These are phyloP conservation scores for Plebejus anna DNA, from an alignment of 2,888 invertebrate species.

Conservation along the genomic window DNA sequence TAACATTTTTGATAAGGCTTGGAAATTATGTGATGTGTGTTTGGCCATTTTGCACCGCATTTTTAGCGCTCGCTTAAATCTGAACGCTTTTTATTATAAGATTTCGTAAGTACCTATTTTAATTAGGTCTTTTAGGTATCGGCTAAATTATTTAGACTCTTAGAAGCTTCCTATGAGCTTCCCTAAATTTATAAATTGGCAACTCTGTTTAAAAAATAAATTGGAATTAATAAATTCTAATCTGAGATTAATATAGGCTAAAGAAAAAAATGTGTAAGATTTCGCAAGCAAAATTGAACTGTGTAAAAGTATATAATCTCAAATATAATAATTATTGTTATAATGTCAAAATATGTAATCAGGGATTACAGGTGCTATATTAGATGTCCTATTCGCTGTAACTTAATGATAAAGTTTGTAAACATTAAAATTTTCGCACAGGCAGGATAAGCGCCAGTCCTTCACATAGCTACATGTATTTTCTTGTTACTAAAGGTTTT, in stretches of 20 bases:
- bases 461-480: no score
- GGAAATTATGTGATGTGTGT: neutral
- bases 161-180: neutral
- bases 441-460: neutral
- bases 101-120: neutral
- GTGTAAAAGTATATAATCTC: slow-evolving; percentile 1
- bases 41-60: slow-evolving; percentile 7
- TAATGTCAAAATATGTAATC: neutral
- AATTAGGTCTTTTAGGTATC: neutral
- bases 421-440: neutral
- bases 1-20: slow-evolving; percentile 19
- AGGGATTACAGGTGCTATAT: slow-evolving; percentile 21
- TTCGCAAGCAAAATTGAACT: neutral
- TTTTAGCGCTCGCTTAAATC: neutral
- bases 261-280: neutral
- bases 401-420: slow-evolving; percentile 10
- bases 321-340: neutral
- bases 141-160: neutral
- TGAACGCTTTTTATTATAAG: slow-evolving; percentile 9
- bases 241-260: slow-evolving; percentile 15
- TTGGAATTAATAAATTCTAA: neutral
- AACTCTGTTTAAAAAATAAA: neutral
- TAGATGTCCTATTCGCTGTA: slow-evolving; percentile 10
- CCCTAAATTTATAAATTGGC: neutral
- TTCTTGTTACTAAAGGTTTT: no score